These are phyloP conservation scores for Lutjanus erythropterus DNA, from an alignment of 2,113 vertebrate species.

Conservation along the genomic window DNA sequence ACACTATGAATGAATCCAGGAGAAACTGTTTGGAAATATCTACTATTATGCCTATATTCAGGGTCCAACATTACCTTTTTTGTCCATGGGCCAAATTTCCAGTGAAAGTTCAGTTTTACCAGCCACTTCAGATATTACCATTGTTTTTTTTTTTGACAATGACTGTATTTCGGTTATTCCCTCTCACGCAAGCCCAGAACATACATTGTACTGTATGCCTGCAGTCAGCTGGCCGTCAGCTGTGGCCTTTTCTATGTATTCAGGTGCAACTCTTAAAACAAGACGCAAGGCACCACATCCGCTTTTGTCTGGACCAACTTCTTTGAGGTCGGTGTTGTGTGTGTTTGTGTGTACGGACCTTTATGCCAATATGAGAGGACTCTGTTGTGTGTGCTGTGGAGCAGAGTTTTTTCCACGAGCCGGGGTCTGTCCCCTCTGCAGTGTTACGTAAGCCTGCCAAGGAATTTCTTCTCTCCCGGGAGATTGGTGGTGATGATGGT, in stretches of 20 bases:
- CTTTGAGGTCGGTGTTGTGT: neutral
- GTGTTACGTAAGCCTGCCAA: constrained; percentile 18
- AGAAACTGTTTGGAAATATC: neutral
- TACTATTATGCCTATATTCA: neutral
- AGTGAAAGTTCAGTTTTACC: no score
- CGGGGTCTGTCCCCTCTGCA: constrained; percentile 7
- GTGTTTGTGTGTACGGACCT: neutral
- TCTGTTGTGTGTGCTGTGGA: neutral
- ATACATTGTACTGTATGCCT: neutral
- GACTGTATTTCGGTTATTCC: neutral
- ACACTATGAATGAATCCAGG: neutral
- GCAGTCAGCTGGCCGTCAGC: constrained; percentile 11
- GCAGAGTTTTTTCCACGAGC: neutral
- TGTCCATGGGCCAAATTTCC: no score
- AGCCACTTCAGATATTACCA: no score
- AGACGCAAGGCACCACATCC: neutral
- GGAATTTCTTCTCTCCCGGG: constrained; percentile 19
- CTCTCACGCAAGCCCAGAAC: neutral
- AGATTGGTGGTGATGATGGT: neutral
- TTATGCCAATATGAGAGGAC: neutral
- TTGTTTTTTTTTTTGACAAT: neutral
- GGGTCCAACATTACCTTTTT: no score
- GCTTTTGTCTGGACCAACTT: constrained; percentile 4
- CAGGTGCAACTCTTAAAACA: neutral
- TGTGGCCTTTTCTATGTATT: neutral